Base-by-base conservation (phyloP, 2,888 invertebrate genomes). In the Antheraea yamamai region DNA sequence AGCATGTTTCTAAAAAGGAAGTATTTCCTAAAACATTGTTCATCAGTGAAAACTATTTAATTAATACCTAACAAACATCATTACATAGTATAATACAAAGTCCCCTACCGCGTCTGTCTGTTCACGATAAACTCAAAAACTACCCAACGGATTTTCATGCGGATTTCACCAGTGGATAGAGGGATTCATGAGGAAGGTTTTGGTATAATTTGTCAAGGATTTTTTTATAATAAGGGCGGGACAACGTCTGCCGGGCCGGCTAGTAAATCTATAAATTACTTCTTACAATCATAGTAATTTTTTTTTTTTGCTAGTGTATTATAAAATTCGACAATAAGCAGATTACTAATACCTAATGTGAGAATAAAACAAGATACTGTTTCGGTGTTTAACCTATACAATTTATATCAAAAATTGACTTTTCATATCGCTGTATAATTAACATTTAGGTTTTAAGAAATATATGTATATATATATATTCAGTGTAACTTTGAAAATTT, bases 401-500 rank as follows among this genome's bases (percentile, higher is more conserved):
- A 14, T 14, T 14, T 23, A 64, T 64, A 58, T 64, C 23, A 23
- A 64, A 64, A 23, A 26, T 64, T 64, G 16, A 14, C 64, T 18
- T 61, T 64, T 64, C 64, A 64, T 64, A 64, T 64, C 64, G 64
- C 64, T 66, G 64, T 66, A 66, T 66, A 66, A 66, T 39, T 70
- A 39, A 39, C 23, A 70, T 39, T 20, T 70, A 70, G 70, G 39
- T n/a, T 35, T n/a, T 70, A 70, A 68, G 35, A 70, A 30, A 30
- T 35, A 16, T 61, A 23, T 61, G 12, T 70, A 39, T 35, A 30
- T 30, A 30, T 30, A 70, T 39, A 18, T n/a, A 70, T 39, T 12
- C 12, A 39, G 39, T 70, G 3, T 39, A 70, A 70, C 8, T 12
- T 39, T 70, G 12, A 70, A 39, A 39, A 70, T 23, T 39, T 39